phyloP scores from a whole-genome alignment of 2,888 invertebrate species.

The Nycteola revayana region DNA sequence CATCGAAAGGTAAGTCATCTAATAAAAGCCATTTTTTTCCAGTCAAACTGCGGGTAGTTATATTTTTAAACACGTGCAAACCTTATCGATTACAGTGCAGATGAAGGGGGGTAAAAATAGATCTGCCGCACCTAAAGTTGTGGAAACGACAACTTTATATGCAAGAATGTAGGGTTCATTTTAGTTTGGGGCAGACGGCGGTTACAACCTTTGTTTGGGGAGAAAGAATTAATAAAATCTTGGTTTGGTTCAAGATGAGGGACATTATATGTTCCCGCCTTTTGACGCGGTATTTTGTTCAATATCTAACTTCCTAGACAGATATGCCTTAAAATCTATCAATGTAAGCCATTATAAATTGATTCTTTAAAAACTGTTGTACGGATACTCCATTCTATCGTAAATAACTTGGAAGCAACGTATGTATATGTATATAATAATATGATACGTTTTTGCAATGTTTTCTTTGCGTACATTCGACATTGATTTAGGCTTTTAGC shows the following conservation, averaged over 20 bases:
- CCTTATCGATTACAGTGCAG: slow-evolving; percentile 55
- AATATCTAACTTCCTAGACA: no score
- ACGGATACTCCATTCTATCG: no score
- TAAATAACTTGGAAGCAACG: no score
- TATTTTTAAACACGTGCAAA: slow-evolving; percentile 34
- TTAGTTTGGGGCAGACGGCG: slow-evolving; percentile 28
- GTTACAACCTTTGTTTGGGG: slow-evolving; percentile 10
- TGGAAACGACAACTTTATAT: slow-evolving; percentile 30
- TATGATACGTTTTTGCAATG: no score
- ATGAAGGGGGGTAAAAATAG: slow-evolving; percentile 51
- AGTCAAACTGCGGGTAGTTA: slow-evolving; percentile 1
- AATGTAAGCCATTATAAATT: no score
- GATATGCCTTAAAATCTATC: no score
- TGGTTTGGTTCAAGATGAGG: background rate
- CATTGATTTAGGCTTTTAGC: no score
- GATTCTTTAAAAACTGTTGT: no score
- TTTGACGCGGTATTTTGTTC: background rate
- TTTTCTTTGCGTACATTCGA: no score
- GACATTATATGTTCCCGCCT: background rate
- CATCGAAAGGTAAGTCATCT: slow-evolving; percentile 54
- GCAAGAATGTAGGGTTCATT: slow-evolving; percentile 27
- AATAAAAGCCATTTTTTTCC: slow-evolving; percentile 6
- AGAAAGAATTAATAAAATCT: slow-evolving; percentile 26
- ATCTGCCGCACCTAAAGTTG: slow-evolving; percentile 25
- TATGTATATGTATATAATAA: no score